Evolutionary conservation across 2,113 vertebrate species (phyloP), one percentile per base, ranked within the genome.

Genomic region (Syngnathus scovelli): DNA sequence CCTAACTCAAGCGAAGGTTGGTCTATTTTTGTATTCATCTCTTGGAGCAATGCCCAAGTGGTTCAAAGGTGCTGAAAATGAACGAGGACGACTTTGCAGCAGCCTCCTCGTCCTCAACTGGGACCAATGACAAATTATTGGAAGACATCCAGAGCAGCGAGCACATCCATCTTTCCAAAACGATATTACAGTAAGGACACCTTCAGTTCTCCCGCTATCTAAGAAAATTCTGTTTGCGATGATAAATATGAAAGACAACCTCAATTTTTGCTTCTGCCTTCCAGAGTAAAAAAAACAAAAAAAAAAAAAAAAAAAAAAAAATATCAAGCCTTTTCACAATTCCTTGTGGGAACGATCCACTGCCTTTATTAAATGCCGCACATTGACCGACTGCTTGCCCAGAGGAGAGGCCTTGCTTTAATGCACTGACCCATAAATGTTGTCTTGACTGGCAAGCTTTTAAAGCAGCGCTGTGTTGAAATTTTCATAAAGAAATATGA

Each of bases 401-500:
- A 76, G 48, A 82, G 81, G 83, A 85, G 67, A 49, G 75, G 61
- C 76, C 1, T 66, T 60, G 73, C 85, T 88, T 80, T 79, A 83
- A 80, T 18, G 77, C 80, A 70, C 51, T 78, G 85, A 89, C 86
- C 85, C 73, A 68, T 71, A 74, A 81, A 80, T 55, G 75, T 66
- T 60, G 81, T 74, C 72, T 75, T n/a, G 21, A 59, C 67, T 49
- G 69, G 49, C 37, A 10, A 51, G 65, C 76, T 84, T 83, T 75
- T 72, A 83, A 84, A 89, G 83, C 71, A 70, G 79, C 23, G n/a
- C 66, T 55, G 21, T 69, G 79, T 77, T 89, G 61, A 89, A 89
- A 86, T 74, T 90, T 87, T 88, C 81, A 90, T 88, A 84, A 86
- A 77, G 77, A 19, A 4, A 13, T 76, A 87, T 90, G 23, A 88